Evolutionary conservation across 2,888 invertebrate species (phyloP), one percentile per base, ranked within the genome.

Genomic region (Magallana nippona): DNA sequence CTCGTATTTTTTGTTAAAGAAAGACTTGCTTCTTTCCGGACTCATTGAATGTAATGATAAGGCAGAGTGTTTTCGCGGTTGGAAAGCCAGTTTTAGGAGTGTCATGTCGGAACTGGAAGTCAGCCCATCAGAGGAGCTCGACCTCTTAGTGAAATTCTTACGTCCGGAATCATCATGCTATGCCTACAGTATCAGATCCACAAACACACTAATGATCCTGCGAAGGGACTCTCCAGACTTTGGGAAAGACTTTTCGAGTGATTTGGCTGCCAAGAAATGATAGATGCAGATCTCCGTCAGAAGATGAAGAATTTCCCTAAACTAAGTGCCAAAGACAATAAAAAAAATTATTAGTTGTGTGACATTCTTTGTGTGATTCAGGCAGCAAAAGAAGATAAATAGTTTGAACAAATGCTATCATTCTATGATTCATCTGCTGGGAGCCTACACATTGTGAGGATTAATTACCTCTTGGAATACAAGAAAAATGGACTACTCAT

Each of bases 351-450:
- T 62, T 62, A 83, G 11, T 62, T 79, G n/a, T 15, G 44, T 19
- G 82, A 82, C 56, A 56, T 82, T 22, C 56, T 71, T 10, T 22
- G 22, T n/a, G 62, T 60, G 58, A 83, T 83, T 62, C n/a, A 79
- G 55, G 78, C 57, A 11, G 19, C 32, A 8, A 80, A 55, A n/a
- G 19, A 57, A 58, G 22, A 58, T 58, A 32, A n/a, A n/a, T 15
- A 32, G 11, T 57, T 55, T n/a, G n/a, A n/a, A n/a, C n/a, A n/a
- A 15, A 27, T 58, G 60, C 44, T 83, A 17, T 55, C 57, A 5
- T 77, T 60, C 27, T 83, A 55, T 56, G 32, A 83, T 62, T 79
- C 83, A 10, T 83, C 83, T 17, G 55, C 79, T 32, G 83, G 83
- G 10, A 57, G 79, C 1, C 44, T 27, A 5, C 62, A 62, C n/a